Conservation (phyloP, 2,888 invertebrate species). For the Trissolcus japonicus region DNA sequence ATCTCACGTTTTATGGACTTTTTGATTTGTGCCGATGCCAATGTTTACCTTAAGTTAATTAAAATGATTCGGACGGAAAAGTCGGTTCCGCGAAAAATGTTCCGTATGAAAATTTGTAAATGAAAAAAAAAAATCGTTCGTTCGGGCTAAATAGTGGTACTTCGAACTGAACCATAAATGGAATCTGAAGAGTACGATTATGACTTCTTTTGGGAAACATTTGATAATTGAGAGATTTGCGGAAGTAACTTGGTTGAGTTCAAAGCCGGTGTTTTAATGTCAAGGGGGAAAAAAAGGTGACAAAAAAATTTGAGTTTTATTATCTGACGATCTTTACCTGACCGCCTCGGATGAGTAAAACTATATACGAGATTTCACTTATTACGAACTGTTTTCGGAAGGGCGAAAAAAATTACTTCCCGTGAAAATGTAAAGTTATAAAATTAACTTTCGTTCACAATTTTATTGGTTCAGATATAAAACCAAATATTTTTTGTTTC, state of each 20-base stretch:
- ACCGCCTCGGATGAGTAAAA: background rate
- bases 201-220: slow-evolving; percentile 26
- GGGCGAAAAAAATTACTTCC: slow-evolving; percentile 38
- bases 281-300: slow-evolving; percentile 10
- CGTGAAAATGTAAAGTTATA: slow-evolving; percentile 23
- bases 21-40: slow-evolving; percentile 15
- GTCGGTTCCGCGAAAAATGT: slow-evolving; percentile 5
- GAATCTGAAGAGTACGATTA: slow-evolving; percentile 23
- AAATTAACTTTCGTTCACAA: slow-evolving; percentile 25
- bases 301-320: slow-evolving; percentile 38
- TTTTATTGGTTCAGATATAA: background rate
- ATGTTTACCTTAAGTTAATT: slow-evolving; percentile 35
- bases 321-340: slow-evolving; percentile 45
- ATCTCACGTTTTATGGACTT: slow-evolving; percentile 1
- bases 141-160: background rate
- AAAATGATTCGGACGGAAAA: slow-evolving; percentile 1
- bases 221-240: slow-evolving; percentile 21
- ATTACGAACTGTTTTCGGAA: slow-evolving; percentile 26
- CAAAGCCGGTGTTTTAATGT: slow-evolving; percentile 22
- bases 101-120: background rate
- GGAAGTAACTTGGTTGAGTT: slow-evolving; percentile 24
- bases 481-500: slow-evolving; percentile 3
- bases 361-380: slow-evolving; percentile 26
- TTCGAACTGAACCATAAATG: slow-evolving; percentile 15
- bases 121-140: too few species aligned